A percentile compares a stretch with the other conserved stretches of the same genome.
Conservation (phyloP, 2,797 vertebrate genomes). For the Tadarida brasiliensis region DNA sequence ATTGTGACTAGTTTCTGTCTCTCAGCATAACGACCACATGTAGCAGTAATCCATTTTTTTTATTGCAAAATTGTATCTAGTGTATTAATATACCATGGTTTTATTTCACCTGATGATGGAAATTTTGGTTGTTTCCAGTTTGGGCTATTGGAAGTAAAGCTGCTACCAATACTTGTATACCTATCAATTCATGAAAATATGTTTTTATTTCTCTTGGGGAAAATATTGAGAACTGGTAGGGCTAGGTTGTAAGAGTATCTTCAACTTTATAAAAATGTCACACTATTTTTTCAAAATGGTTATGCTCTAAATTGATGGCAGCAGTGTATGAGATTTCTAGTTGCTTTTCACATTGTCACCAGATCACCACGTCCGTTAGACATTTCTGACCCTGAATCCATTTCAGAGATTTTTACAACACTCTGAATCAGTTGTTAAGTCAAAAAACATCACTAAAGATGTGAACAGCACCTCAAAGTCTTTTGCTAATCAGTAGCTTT, state of each 20-base stretch:
- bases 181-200: neutral
- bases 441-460: neutral
- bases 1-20: neutral
- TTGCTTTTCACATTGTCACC: neutral
- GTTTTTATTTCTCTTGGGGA: neutral
- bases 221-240: neutral
- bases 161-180: neutral
- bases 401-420: neutral
- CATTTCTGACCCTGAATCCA: neutral
- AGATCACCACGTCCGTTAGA: neutral
- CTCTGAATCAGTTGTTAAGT: neutral
- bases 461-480: neutral
- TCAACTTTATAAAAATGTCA: neutral
- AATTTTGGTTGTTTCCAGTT: neutral
- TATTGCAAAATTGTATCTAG: neutral
- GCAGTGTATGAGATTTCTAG: neutral
- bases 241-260: neutral
- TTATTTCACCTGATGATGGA: neutral
- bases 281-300: neutral
- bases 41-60: neutral
- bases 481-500: neutral
- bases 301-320: neutral
- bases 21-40: neutral
- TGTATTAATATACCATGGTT: neutral
- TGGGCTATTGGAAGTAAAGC: neutral